Base-by-base conservation (phyloP, 2,113 vertebrate species). In the Cranoglanis bouderius region DNA sequence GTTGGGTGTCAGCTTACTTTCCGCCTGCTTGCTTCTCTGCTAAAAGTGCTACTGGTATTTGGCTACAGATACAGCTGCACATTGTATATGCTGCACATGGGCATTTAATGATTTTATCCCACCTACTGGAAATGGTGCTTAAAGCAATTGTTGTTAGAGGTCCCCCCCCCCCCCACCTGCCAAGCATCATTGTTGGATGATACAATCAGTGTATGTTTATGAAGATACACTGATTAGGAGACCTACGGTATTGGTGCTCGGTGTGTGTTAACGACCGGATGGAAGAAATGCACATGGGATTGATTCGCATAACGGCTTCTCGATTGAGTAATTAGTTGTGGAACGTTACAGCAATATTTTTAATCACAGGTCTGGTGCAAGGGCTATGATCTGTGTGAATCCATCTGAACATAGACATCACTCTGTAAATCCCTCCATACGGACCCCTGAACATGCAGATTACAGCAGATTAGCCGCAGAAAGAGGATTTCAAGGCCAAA, bases 391-490 rank as follows among this genome's bases (percentile, higher is more conserved):
- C 65, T 85, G 51, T 61, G 40, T 24, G 18, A 55, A 87, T 43
- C 81, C 46, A 59, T 85, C 43, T 59, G 40, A 61, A 49, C 70
- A 21, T 63, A 70, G 80, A 35, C 32, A 14, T 57, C 18, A 35
- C 49, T 61, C 74, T 55, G 13, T 61, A 82, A 80, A 77, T 51
- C 55, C 38, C 80, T 75, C 67, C 83, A 82, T 91, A 88, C n/a
- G n/a, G 90, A 88, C 67, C 77, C n/a, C 59, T 29, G 85, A 83
- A 86, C 88, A 90, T 80, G 77, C 86, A 86, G 88, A 83, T 86
- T 89, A 88, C 77, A 89, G 86, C 88, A 91, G 88, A 89, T 89
- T 89, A 88, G 63, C 63, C 18, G 9, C 7, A 24, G 24, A 84
- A 89, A 88, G 84, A 86, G 67, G 86, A 88, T 89, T 91, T 88